Base-by-base conservation (phyloP, 2,797 vertebrate species). In the Enteromius unitaeniatus region DNA sequence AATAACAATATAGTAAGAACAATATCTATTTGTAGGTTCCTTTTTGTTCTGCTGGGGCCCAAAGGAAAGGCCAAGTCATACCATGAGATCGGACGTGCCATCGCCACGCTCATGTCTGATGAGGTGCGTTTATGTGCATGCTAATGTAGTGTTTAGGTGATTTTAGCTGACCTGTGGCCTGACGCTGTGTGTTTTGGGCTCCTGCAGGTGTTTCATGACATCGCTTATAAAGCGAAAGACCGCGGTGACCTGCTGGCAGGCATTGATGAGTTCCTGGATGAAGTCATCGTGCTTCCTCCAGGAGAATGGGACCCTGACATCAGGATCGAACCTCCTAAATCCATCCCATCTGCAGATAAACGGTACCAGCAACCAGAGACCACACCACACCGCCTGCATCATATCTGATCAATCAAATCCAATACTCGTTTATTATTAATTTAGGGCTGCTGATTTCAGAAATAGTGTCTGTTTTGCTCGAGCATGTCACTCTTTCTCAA, bases 261-360 rank as follows among this genome's bases (percentile, higher is more conserved):
- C 75, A 99, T 99, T 0, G 98, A 99, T 26, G 98, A 99, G 90
- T 99, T 99, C 89, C 92, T 99, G 88, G 98, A 99, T 78, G 98
- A 99, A 92, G 98, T 99, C 85, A 97, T 99, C 19, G 98, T 99
- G 62, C 96, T 99, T 65, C 98, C 98, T 0, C 98, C 98, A 0
- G 98, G 98, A 6, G 98, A 99, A 82, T 99, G 98, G 98, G 98
- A 99, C 88, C 98, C 98, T 10, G 93, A 97, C 26, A 99, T 99
- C 91, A 95, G 98, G 92, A 99, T 99, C 94, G 98, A 99, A 86
- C 98, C 98, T 7, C 98, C 98, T 34, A 99, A 99, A 91, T 95
- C 95, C 55, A 93, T 99, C 81, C 98, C 98, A 1, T 99, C 98
- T 8, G 96, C 97, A 0, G 98, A 99, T 90, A 99, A 99, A 94